Percentiles rank a stretch among this genome's conserved stretches.
These are phyloP conservation scores for Solenopsis fugax DNA, from an alignment of 1,140 invertebrate species.

Conservation along the genomic window DNA sequence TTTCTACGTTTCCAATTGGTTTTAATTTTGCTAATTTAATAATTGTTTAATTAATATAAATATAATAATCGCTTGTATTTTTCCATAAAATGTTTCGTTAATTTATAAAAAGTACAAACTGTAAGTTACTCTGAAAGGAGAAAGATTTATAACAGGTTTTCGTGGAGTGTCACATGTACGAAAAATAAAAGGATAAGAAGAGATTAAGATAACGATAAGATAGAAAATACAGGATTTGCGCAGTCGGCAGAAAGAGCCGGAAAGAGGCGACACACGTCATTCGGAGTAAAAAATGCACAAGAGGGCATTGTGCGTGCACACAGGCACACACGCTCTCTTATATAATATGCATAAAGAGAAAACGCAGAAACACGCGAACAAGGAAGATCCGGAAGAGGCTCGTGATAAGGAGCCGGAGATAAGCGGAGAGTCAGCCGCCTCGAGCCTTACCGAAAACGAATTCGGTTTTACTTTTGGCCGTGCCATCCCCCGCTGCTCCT, in stretches of 20 bases:
- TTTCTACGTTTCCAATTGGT: too few relatives aligned
- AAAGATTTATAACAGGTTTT: not conserved
- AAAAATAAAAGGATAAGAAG: not conserved
- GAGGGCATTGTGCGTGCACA: not conserved
- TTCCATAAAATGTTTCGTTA: not conserved
- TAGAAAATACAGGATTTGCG: not conserved
- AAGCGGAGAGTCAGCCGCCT: conserved; percentile 41
- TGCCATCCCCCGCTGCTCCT: conserved; percentile 50
- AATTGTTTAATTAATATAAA: too few relatives aligned
- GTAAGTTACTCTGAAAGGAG: not conserved
- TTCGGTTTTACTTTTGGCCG: conserved; percentile 86
- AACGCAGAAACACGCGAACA: not conserved
- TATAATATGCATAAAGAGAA: conserved; percentile 37
- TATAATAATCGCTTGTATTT: not conserved
- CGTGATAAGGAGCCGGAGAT: conserved; percentile 58
- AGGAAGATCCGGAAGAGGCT: conserved; percentile 41
- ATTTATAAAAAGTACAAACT: not conserved
- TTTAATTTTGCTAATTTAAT: too few relatives aligned
- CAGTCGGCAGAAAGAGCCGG: not conserved
- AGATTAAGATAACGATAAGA: not conserved
- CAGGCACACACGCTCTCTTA: not conserved
- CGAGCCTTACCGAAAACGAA: conserved; percentile 84
- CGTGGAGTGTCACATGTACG: not conserved
- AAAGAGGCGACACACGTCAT: not conserved
- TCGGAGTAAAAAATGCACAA: conserved; percentile 2